Evolutionary conservation across 37 sponge, comb jelly and placozoan genomes (phyloP), one percentile per base, ranked within the genome.

Genomic region (Eunapius fragilis): DNA sequence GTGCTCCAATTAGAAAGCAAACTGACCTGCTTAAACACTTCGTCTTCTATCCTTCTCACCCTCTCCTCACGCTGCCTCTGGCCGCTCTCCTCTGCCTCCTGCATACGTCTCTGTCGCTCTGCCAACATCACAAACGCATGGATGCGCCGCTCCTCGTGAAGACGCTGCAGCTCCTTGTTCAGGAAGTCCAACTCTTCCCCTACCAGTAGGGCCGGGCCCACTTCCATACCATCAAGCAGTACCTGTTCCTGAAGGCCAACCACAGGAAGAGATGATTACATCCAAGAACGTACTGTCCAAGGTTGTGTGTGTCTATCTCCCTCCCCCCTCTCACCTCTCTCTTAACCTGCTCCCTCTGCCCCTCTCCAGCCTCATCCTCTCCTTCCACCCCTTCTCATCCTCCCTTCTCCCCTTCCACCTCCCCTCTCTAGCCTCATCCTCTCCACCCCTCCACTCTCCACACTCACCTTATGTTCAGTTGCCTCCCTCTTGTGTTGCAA

Each of bases 11-110:
- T 41, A 41, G 41, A 17, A 72, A 7, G 12, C 26, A 48, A 70
- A 50, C 41, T 77, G 70, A 98, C 91, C 80, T 98, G 98, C 88
- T 93, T 96, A 85, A 96, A 96, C 25, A 98, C 80, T 79, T 98
- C 98, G 70, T 98, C 98, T 75, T 98, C 95, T 79, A 70, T 87
- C 30, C 95, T 71, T 25, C 98, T 72, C 28, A 94, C 70, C 70
- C 96, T 75, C 88, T 98, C 98, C 87, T 98, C 98, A 3, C 89
- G 81, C 75, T 98, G 98, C 69, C 98, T 85, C 77, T 45, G 74
- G 27, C 98, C 98, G 74, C 98, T 96, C 88, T 98, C 98, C 92
- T 98, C 98, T 10, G 98, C 98, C 89, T 98, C 98, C 71, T 94
- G 67, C 92, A 96, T 94, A 24, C 98, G 75, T 26, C 98, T 69